Evolutionary conservation across 2,113 vertebrate species (phyloP).

Genomic region (Caranx ignobilis): DNA sequence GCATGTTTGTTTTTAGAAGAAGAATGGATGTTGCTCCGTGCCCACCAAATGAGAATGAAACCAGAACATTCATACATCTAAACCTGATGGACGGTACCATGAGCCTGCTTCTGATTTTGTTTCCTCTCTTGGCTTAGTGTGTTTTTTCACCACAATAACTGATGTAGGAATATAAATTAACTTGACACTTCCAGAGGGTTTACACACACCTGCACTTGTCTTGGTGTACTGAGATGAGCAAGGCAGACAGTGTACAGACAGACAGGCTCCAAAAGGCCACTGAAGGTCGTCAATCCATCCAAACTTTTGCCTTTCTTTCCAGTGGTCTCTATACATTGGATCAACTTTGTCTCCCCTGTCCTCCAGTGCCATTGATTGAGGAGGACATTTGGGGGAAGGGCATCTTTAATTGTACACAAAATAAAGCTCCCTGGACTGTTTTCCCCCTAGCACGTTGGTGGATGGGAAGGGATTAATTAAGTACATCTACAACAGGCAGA

Average conservation of each 20-base stretch:
- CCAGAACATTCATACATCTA: not conserved
- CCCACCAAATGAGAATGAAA: not conserved
- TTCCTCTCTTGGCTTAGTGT: not conserved
- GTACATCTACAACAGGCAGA: slow-evolving; percentile 65
- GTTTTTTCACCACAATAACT: not conserved
- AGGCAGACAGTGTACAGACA: not conserved
- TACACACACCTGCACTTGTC: not conserved
- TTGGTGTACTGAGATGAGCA: not conserved
- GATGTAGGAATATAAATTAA: not conserved
- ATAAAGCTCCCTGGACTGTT: slow-evolving; percentile 59
- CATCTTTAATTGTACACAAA: slow-evolving; percentile 73
- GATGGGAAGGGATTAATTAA: slow-evolving; percentile 76
- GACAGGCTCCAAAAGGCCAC: slow-evolving; percentile 12
- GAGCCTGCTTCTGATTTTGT: not conserved
- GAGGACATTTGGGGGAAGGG: slow-evolving; percentile 55
- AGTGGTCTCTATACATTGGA: slow-evolving; percentile 10
- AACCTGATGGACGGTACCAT: not conserved
- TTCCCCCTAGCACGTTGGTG: slow-evolving; percentile 30
- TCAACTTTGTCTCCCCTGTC: slow-evolving; percentile 28
- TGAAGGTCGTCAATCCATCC: slow-evolving; percentile 54
- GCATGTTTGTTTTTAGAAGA: slow-evolving; percentile 13
- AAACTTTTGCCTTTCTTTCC: slow-evolving; percentile 33
- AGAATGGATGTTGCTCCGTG: not conserved
- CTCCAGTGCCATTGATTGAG: slow-evolving; percentile 55
- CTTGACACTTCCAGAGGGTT: not conserved